Base-by-base conservation (phyloP, 2,113 vertebrate species). In the Drymodes brunneopygia region DNA sequence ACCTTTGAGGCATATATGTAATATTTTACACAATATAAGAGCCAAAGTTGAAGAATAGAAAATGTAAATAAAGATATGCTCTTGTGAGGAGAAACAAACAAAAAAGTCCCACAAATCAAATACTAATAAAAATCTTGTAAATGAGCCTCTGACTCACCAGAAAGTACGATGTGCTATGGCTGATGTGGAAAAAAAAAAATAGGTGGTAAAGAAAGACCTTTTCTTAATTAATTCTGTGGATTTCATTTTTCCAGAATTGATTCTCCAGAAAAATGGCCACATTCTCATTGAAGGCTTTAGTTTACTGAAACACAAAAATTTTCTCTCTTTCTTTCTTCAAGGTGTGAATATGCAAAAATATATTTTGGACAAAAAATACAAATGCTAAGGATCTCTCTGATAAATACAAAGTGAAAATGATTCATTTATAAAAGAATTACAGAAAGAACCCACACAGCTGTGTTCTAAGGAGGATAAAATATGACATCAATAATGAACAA, bases 391-490 rank as follows among this genome's bases (percentile, higher is more conserved):
- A 17, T 60, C 8, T 8, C 60, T 42, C 53, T 57, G 24, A 35
- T 40, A 86, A 90, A 67, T 7, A 27, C 7, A 47, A 85, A 79
- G 23, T 50, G 29, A 81, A 88, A 90, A 69, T 36, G 0, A 40
- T 15, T 72, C 8, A 48, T 69, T 67, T 86, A 60, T 15, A 60
- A 60, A 92, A 75, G 11, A 65, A 51, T 3, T 72, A 42, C 22
- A 69, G 35, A 80, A 86, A 21, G 19, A 65, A 62, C 19, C 20
- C 33, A 38, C 27, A 64, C 7, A 22, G 17, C 17, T 72, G 11
- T 45, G 86, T 94, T 70, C 15, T 83, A 47, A 74, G 45, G 15
- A 92, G 16, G 11, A 48, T 72, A 85, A 92, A 95, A 61, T 38
- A 77, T 29, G 15, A 11, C 11, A 77, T 44, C 67, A 48, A 28